Conservation (phyloP, 2,113 vertebrate genomes). For the Neodontobutis hainanensis region DNA sequence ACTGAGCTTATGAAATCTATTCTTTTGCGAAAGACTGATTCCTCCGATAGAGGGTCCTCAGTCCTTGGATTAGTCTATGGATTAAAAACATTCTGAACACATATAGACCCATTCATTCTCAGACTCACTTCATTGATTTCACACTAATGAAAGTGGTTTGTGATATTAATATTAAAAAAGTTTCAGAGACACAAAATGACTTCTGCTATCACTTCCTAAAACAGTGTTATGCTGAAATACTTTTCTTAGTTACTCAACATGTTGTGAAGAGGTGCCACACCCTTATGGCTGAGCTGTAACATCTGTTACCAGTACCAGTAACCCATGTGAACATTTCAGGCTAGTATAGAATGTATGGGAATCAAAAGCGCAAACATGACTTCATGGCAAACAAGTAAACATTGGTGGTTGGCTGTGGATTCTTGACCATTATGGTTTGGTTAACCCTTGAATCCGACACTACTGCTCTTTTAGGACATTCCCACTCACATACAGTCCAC, state of each 20-base stretch:
- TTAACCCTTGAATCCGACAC: slow-evolving; percentile 50
- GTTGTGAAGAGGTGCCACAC: slow-evolving; percentile 51
- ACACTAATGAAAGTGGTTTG: background rate
- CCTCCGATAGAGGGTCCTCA: too few species aligned
- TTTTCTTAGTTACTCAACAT: slow-evolving; percentile 44
- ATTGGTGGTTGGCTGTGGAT: slow-evolving; percentile 33
- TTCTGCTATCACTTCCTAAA: slow-evolving; percentile 2
- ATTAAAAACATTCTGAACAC: too few species aligned
- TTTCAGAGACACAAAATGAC: background rate
- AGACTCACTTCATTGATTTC: too few species aligned
- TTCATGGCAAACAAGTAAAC: slow-evolving; percentile 48
- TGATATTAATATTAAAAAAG: background rate
- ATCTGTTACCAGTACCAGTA: slow-evolving; percentile 54
- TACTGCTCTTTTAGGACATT: slow-evolving; percentile 35
- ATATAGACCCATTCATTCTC: too few species aligned
- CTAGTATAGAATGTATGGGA: slow-evolving; percentile 45
- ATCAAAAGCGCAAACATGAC: slow-evolving; percentile 41
- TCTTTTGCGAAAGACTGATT: too few species aligned
- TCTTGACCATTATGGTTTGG: slow-evolving; percentile 45
- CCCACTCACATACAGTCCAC: slow-evolving; percentile 42
- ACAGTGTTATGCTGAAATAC: slow-evolving; percentile 11
- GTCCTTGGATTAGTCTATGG: too few species aligned
- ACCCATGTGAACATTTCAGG: slow-evolving; percentile 12
- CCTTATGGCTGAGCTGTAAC: slow-evolving; percentile 50
- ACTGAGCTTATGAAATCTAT: too few species aligned